Base-by-base conservation (phyloP, 2,888 invertebrate genomes). In the Teleiodes luculella region DNA sequence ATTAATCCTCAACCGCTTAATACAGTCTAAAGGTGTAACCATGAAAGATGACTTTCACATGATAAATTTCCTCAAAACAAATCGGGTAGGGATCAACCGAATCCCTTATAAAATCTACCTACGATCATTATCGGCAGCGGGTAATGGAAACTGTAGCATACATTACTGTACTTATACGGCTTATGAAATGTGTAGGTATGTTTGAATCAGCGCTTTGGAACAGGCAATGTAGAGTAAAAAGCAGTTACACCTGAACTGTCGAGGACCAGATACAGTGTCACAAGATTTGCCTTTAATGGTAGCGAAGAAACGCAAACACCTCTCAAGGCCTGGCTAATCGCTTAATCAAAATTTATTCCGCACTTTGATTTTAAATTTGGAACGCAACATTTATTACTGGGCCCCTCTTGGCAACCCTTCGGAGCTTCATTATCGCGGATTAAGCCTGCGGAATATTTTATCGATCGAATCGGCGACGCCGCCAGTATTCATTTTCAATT, bases 321-420 rank as follows among this genome's bases (percentile, higher is more conserved):
- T 84, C 82, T 67, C 74, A 67, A 68, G 72, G 70, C 64, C 71
- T 66, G 68, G 87, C 86, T 89, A 88, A 88, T 88, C 89, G 88
- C 86, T 87, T 88, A 88, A 88, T 88, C 88, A 86, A 89, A 89
- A 89, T 88, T 88, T 88, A 89, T 88, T 87, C 89, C 87, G 85
- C 88, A 86, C 87, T 89, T 88, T 88, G 86, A 88, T 89, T 88
- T 88, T 88, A 89, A 89, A 89, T 88, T 88, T 88, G 83, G 79
- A 59, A 86, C 86, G 87, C 86, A 88, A 89, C 88, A 88, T 89
- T 88, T 88, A 87, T 89, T 89, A 88, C 77, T 80, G 80, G 78
- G 74, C 81, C 85, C 85, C 84, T 81, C 79, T 68, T 75, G 76
- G 77, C 84, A 86, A 84, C 86, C 88, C 86, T 88, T 86, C 84